A percentile compares a stretch with the other conserved stretches of the same genome.
These are phyloP conservation scores for Drosophila fulvimacula DNA, from an alignment of 2,888 invertebrate genomes.

Conservation along the genomic window DNA sequence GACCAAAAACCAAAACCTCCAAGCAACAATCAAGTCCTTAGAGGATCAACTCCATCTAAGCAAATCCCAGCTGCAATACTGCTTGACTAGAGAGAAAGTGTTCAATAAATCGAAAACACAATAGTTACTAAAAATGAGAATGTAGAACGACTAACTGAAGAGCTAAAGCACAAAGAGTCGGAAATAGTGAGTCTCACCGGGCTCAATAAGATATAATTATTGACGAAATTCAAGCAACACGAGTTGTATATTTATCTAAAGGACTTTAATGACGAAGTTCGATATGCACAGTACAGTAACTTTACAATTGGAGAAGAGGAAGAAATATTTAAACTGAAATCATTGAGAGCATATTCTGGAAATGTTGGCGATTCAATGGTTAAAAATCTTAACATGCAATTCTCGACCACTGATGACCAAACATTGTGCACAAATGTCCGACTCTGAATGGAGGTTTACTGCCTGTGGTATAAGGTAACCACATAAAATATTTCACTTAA, in stretches of 20 bases:
- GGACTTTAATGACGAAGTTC: not conserved
- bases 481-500: too few relatives aligned
- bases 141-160: not conserved
- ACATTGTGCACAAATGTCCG: too few relatives aligned
- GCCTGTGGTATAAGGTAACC: too few relatives aligned
- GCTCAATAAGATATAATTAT: not conserved
- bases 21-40: not conserved
- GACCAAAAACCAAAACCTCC: not conserved
- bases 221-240: not conserved
- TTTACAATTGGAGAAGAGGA: not conserved
- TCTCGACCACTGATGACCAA: not conserved
- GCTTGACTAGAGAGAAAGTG: not conserved
- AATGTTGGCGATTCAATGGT: not conserved
- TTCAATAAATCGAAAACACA: not conserved
- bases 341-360: not conserved
- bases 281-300: not conserved
- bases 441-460: too few relatives aligned
- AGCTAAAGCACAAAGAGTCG: not conserved
- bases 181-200: not conserved
- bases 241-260: not conserved
- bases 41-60: not conserved
- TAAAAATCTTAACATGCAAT: too few relatives aligned
- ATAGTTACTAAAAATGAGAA: not conserved
- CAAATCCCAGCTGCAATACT: not conserved
- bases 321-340: not conserved